Evolutionary conservation across 2,113 vertebrate species (phyloP).

Genomic region (Sander vitreus): DNA sequence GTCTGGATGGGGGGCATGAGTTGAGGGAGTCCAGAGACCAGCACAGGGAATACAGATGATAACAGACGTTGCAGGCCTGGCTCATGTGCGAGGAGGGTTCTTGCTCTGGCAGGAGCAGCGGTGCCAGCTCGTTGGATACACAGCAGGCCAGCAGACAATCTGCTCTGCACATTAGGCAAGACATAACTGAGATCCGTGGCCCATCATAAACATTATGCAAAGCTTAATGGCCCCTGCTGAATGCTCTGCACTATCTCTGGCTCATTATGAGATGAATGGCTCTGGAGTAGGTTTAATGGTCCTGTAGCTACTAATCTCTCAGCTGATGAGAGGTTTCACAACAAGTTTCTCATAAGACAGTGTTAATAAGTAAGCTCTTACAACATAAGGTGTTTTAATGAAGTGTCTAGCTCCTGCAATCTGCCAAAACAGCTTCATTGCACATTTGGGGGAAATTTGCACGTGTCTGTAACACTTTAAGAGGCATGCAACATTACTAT

Average conservation of each 20-base stretch:
- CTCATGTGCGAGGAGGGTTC: constrained; percentile 33
- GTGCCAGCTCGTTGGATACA: constrained; percentile 70
- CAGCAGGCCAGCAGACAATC: constrained; percentile 62
- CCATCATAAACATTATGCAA: constrained; percentile 74
- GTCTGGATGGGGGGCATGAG: constrained; percentile 66
- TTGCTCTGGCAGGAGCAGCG: constrained; percentile 36
- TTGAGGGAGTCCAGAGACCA: constrained; percentile 74
- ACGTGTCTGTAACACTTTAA: constrained; percentile 28
- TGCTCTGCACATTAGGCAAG: constrained; percentile 72
- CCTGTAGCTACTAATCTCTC: constrained; percentile 41
- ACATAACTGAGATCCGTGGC: constrained; percentile 72
- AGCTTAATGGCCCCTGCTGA: constrained; percentile 69
- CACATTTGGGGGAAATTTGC: constrained; percentile 4
- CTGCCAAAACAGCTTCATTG: constrained; percentile 47
- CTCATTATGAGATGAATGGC: constrained; percentile 56
- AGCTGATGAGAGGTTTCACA: constrained; percentile 31
- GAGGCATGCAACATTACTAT: constrained; percentile 16
- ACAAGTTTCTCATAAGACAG: constrained; percentile 26
- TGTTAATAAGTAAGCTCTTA: constrained; percentile 28
- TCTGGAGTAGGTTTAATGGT: constrained; percentile 42
- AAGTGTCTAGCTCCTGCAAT: constrained; percentile 30
- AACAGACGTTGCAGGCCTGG: constrained; percentile 50
- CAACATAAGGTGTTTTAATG: constrained; percentile 37
- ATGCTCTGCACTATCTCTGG: constrained; percentile 69
- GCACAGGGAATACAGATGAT: constrained; percentile 56